These are phyloP conservation scores for Tenthredo notha DNA, from an alignment of 2,888 invertebrate species.

Conservation along the genomic window DNA sequence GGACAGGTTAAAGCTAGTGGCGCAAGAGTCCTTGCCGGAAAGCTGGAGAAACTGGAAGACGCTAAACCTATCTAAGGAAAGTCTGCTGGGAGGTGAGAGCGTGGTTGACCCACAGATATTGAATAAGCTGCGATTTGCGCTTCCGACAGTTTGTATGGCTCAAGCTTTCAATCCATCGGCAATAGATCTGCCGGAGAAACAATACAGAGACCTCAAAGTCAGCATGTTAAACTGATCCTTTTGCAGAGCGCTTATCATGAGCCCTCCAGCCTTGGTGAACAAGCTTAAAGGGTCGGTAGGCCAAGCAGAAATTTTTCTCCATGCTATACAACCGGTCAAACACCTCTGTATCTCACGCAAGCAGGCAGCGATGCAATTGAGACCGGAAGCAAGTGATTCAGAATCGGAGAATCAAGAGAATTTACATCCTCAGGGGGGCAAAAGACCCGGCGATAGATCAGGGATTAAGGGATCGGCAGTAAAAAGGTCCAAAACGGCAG, in stretches of 20 bases:
- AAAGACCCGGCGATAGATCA: background rate
- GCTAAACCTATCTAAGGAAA: constrained; percentile 53
- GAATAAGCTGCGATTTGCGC: constrained; percentile 63
- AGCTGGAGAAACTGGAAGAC: constrained; percentile 59
- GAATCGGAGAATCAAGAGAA: background rate
- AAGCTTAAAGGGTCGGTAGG: constrained; percentile 33
- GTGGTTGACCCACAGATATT: constrained; percentile 59
- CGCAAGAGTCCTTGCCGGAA: constrained; percentile 18
- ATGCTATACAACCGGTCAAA: constrained; percentile 28
- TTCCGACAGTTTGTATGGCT: constrained; percentile 62
- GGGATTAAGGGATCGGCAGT: background rate
- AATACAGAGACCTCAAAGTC: constrained; percentile 61
- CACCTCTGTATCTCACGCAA: background rate
- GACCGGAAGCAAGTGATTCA: background rate
- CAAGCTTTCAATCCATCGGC: constrained; percentile 61
- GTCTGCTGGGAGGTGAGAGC: constrained; percentile 55
- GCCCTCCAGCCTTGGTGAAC: constrained; percentile 22
- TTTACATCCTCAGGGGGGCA: background rate
- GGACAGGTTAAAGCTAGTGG: constrained; percentile 15
- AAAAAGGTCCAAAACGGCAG: background rate
- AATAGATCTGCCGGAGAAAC: constrained; percentile 67
- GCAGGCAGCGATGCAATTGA: background rate
- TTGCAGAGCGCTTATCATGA: constrained; percentile 57
- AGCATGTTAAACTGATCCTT: constrained; percentile 63
- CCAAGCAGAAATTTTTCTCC: background rate